phyloP scores from a whole-genome alignment of 2,113 vertebrate species.

The Phyllostomus discolor region DNA sequence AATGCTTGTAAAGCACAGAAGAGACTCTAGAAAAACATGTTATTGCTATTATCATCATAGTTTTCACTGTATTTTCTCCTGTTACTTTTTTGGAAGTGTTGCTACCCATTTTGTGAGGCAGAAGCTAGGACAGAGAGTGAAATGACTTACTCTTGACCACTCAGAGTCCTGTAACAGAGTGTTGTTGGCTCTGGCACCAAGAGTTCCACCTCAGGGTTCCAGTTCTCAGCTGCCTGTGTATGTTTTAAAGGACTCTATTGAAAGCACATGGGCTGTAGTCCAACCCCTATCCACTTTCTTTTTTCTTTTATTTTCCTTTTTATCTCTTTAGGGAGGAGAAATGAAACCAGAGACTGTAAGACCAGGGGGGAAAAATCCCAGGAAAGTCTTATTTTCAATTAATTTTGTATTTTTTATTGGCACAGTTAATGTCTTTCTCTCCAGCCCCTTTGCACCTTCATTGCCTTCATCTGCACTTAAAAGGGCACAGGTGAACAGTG shows the following conservation, averaged over 20 bases:
- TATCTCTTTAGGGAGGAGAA: background rate
- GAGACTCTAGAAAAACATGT: background rate
- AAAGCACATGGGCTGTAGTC: slow-evolving; percentile 25
- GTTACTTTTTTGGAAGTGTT: background rate
- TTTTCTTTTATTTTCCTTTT: background rate
- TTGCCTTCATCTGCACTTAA: background rate
- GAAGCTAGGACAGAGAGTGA: background rate
- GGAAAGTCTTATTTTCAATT: slow-evolving; percentile 3
- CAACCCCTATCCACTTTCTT: background rate
- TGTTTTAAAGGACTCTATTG: background rate
- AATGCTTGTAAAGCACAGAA: background rate
- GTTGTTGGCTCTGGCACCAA: background rate
- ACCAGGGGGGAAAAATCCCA: background rate
- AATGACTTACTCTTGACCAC: background rate
- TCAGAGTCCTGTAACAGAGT: background rate
- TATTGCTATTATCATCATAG: background rate
- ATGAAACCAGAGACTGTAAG: slow-evolving; percentile 23
- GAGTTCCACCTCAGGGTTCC: background rate
- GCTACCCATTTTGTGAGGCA: background rate
- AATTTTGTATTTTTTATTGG: slow-evolving; percentile 22
- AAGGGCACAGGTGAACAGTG: background rate
- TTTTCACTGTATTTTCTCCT: background rate
- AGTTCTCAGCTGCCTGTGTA: background rate
- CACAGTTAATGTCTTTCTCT: background rate
- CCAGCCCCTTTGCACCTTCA: background rate